Percentiles rank a stretch among this genome's conserved stretches.
phyloP scores from a whole-genome alignment of 2,888 invertebrate genomes.

The Melipona beecheii region DNA sequence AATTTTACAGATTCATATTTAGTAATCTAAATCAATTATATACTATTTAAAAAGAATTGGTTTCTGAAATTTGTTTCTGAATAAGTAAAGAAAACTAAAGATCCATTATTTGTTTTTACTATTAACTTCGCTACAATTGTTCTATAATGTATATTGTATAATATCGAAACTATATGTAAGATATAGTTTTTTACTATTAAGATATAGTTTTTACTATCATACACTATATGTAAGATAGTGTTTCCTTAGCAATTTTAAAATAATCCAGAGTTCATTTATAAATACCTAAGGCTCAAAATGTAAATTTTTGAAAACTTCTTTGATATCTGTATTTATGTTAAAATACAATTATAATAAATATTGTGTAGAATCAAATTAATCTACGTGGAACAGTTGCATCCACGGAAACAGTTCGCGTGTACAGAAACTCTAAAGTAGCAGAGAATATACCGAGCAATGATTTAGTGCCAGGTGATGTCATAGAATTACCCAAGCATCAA shows the following conservation, averaged over 20 bases:
- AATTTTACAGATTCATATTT: neutral
- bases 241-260: neutral
- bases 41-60: neutral
- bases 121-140: neutral
- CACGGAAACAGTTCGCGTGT: slow-evolving; percentile 85
- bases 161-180: neutral
- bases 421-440: slow-evolving; percentile 83
- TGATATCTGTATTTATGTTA: neutral
- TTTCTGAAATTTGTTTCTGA: neutral
- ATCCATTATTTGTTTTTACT: neutral
- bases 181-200: too few relatives aligned
- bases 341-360: neutral
- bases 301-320: neutral
- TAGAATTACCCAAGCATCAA: slow-evolving; percentile 92
- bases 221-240: neutral
- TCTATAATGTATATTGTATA: neutral
- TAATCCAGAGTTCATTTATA: neutral
- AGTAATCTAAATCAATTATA: neutral
- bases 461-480: slow-evolving; percentile 94
- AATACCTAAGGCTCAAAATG: neutral
- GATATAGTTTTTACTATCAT: too few relatives aligned
- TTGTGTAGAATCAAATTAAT: slow-evolving; percentile 83
- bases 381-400: slow-evolving; percentile 84
- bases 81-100: slow-evolving; percentile 1
- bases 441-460: slow-evolving; percentile 86